Evolutionary conservation across 2,797 vertebrate genomes (phyloP).

Genomic region (Halcyon smyrnensis): DNA sequence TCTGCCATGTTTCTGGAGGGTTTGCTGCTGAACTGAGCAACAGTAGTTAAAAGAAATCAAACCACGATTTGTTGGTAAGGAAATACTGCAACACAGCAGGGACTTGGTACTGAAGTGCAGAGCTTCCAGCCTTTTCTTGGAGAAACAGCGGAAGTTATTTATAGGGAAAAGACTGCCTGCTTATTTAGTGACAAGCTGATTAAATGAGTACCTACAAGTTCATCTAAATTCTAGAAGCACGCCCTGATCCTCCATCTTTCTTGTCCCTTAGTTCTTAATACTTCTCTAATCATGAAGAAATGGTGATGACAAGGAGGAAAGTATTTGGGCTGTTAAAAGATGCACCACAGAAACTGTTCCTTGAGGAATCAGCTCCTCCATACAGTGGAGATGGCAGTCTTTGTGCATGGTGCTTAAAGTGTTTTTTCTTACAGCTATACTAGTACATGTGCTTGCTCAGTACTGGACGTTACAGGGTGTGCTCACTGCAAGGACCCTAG

Average conservation of each 20-base stretch:
- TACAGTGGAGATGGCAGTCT: neutral
- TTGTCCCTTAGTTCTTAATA: neutral
- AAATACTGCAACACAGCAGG: neutral
- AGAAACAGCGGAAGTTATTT: neutral
- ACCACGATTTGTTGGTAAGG: neutral
- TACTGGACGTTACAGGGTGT: neutral
- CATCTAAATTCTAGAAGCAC: neutral
- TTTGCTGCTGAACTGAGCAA: slow-evolving; percentile 25
- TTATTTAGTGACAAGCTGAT: neutral
- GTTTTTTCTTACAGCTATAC: neutral
- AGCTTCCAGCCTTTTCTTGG: neutral
- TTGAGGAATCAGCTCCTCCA: neutral
- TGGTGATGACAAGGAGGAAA: neutral
- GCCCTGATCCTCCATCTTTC: neutral
- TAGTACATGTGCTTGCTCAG: neutral
- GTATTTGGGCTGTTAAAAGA: neutral
- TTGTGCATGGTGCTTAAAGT: neutral
- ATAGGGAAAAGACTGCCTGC: neutral
- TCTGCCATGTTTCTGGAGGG: neutral
- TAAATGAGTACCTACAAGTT: neutral
- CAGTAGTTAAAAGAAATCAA: neutral
- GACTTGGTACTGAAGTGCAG: neutral
- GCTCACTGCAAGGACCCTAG: neutral
- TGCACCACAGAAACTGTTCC: neutral
- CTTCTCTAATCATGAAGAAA: neutral